Evolutionary conservation across 2,113 vertebrate genomes (phyloP), one percentile per base, ranked within the genome.

Genomic region (Etheostoma cragini): DNA sequence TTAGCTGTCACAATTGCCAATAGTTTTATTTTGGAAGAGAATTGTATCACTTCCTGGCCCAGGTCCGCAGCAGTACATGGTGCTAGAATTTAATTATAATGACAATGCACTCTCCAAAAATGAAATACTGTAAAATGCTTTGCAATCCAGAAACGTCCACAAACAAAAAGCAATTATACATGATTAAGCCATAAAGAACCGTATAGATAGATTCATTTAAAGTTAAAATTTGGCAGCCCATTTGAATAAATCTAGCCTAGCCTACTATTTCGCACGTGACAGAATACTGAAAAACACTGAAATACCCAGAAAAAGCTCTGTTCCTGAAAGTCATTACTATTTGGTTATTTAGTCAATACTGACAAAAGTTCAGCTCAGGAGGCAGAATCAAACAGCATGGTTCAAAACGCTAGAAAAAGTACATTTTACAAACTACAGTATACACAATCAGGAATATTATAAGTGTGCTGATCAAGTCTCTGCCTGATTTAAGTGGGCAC

Each of bases 11-110:
- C 26, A 1, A 8, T 45, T n/a, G 16, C 1, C 4, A 14, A 4
- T n/a, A 12, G 2, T 35, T 79, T 88, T 91, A 89, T 45, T 84
- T 77, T 90, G 88, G 7, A 85, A 52, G 58, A 30, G 30, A 30
- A 30, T 30, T 2, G 30, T 30, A 30, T 30, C 30, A 30, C 30
- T 30, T 30, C 30, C 30, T 30, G 22, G 70, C 49, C 8, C 0
- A 7, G n/a, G 14, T 67, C 67, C 12, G 35, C 70, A 75, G 35
- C 19, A 58, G 13, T 50, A n/a, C 22, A 54, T 33, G 11, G 8
- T 61, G 57, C 71, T 46, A 69, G 2, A 78, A 54, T 67, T 15
- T 19, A 49, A 67, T 75, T 80, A 85, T 82, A 85, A 88, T 83
- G 80, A 87, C 78, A 66, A 86, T 38, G 73, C 80, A 84, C 63